Evolutionary conservation across 2,888 invertebrate species (phyloP), one percentile per base, ranked within the genome.

Genomic region (Dendrolimus houi): DNA sequence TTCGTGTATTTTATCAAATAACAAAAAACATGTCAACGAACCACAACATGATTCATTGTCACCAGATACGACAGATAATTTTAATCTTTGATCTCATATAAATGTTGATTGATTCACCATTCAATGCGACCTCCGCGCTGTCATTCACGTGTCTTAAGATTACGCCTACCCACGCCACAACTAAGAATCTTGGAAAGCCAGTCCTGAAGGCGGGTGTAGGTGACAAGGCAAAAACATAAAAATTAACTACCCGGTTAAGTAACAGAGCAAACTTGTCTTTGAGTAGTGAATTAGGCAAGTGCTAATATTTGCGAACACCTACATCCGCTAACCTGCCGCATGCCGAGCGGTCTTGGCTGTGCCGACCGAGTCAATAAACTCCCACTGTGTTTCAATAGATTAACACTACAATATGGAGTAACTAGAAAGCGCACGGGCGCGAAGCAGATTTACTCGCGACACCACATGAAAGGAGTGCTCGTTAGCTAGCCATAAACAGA

Each of bases 301-400:
- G 79, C 78, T 74, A 88, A 89, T 88, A 89, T 89, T 88, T 88
- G 88, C 85, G 76, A 68, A 86, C 88, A 82, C 87, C 87, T 83
- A 87, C 89, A 79, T 83, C 81, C 82, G 81, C 83, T 77, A 83
- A 83, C 82, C 77, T 82, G 86, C 79, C 75, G 77, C 75, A 70
- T 71, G 71, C 72, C 74, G 69, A 62, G 62, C 71, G 65, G 62
- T 69, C 70, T 65, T 64, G 64, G 64, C 60, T 62, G 63, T 62
- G 63, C 65, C 58, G 60, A 62, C 70, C 74, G 65, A 79, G 83
- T 84, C 79, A 84, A 84, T 80, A 83, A 76, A 83, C 85, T 83
- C 80, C 84, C 80, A 85, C 84, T 61, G 57, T 60, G 63, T 62
- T 64, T 68, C 67, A 65, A 60, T 63, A 60, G 61, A 65, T 9